Percentiles rank a stretch among this genome's conserved stretches.
Evolutionary conservation across 2,113 vertebrate species (phyloP).

Genomic region (Gasterosteus aculeatus): DNA sequence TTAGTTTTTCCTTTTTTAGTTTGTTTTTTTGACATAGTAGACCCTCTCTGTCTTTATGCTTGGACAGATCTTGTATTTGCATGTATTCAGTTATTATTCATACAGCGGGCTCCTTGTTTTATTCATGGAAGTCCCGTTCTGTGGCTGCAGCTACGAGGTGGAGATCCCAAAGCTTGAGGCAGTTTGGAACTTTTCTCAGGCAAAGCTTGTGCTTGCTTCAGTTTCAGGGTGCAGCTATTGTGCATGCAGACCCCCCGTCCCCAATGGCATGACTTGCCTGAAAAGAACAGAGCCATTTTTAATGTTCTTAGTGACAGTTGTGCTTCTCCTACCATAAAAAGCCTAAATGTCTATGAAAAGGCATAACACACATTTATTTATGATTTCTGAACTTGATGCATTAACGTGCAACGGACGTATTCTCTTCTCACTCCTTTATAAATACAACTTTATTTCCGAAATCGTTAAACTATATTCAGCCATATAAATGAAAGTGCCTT

Average conservation of each 20-base stretch:
- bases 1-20: neutral
- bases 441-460: neutral
- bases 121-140: conserved; percentile 67
- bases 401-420: neutral
- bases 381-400: neutral
- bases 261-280: no score
- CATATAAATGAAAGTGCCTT: neutral
- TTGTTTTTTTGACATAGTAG: neutral
- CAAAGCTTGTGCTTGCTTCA: conserved; percentile 1
- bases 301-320: neutral
- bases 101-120: conserved; percentile 62
- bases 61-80: conserved; percentile 54
- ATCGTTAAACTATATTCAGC: neutral
- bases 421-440: neutral
- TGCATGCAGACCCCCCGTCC: neutral
- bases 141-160: conserved; percentile 38
- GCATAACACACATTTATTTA: neutral
- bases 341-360: neutral
- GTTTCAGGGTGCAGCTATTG: neutral
- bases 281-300: neutral
- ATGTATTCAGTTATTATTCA: conserved; percentile 75
- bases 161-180: conserved; percentile 22
- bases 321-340: conserved; percentile 25
- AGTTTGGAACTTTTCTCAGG: conserved; percentile 32
- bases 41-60: conserved; percentile 30